phyloP scores from a whole-genome alignment of 2,888 invertebrate genomes.

The Mythimna ferrago region DNA sequence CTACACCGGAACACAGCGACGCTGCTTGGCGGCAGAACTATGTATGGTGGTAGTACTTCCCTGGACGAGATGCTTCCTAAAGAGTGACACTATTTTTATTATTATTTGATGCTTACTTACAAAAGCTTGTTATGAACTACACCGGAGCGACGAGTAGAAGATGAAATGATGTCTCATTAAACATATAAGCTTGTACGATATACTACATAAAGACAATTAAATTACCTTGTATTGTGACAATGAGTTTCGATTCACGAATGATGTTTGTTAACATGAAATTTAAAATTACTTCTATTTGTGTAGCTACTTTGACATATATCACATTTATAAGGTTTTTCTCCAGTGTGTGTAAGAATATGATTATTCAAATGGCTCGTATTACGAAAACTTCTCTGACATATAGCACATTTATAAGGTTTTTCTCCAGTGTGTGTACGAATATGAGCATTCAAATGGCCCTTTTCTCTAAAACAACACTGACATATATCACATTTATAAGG shows the following conservation, averaged over 20 bases:
- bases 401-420: background rate
- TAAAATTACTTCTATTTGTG: too few species aligned
- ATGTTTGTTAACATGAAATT: too few species aligned
- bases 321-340: background rate
- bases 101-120: background rate
- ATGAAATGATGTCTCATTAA: too few species aligned
- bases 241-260: too few species aligned
- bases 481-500: background rate
- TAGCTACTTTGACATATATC: background rate
- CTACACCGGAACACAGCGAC: slow-evolving; percentile 2
- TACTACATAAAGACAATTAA: too few species aligned
- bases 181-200: too few species aligned
- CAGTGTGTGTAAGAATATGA: background rate
- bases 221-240: too few species aligned
- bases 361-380: background rate
- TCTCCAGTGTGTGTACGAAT: background rate
- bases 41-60: background rate
- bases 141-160: too few species aligned
- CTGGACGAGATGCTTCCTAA: background rate
- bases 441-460: background rate
- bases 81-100: background rate
- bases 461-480: background rate
- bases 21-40: background rate
- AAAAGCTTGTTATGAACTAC: background rate
- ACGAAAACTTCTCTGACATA: too few species aligned